Evolutionary conservation across 2,888 invertebrate genomes (phyloP).

Genomic region (Tipula lateralis): DNA sequence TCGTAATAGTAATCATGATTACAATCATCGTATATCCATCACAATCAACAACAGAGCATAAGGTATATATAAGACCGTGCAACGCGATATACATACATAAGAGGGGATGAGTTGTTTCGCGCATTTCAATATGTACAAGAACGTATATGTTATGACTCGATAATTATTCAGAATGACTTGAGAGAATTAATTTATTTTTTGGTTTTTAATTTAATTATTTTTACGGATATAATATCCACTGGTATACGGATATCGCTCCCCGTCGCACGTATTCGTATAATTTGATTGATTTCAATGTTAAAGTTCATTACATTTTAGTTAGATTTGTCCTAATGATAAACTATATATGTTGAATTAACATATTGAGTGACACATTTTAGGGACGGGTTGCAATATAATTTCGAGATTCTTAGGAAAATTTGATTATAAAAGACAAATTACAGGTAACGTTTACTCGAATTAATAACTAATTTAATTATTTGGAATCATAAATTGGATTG

Average conservation of each 20-base stretch:
- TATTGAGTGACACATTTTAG: neutral
- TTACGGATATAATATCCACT: neutral
- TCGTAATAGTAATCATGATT: slow-evolving; percentile 24
- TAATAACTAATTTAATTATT: no score
- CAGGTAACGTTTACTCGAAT: no score
- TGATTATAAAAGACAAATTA: no score
- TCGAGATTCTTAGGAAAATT: neutral
- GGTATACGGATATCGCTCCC: neutral
- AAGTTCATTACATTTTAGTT: neutral
- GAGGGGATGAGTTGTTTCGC: neutral
- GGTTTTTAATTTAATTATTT: neutral
- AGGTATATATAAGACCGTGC: neutral
- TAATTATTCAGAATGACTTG: slow-evolving; percentile 11
- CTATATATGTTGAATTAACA: neutral
- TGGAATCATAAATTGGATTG: no score
- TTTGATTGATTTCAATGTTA: neutral
- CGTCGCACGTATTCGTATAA: neutral
- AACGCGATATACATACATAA: neutral
- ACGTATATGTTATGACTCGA: neutral
- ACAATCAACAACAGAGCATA: neutral
- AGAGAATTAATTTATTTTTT: neutral
- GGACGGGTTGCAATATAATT: neutral
- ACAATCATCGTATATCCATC: slow-evolving; percentile 11
- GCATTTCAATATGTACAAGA: neutral
- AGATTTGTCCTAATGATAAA: neutral